Evolutionary conservation across 2,113 vertebrate genomes (phyloP).

Genomic region (Sylvia atricapilla): DNA sequence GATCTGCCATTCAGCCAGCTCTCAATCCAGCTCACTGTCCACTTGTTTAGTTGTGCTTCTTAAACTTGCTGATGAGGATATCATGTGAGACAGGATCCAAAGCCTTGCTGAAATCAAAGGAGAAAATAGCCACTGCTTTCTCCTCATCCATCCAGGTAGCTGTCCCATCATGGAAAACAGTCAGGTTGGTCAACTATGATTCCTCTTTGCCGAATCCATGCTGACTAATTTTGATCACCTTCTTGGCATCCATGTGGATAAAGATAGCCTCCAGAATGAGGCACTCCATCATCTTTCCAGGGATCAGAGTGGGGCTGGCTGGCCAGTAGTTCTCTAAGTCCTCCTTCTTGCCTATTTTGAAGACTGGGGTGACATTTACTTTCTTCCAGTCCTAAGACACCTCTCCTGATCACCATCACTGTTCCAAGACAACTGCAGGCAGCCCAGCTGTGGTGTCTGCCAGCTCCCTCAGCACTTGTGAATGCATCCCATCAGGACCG

Average conservation of each 20-base stretch:
- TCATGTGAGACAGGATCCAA: neutral
- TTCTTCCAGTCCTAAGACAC: neutral
- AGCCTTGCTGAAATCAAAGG: neutral
- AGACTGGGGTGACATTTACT: neutral
- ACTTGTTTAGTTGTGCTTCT: accelerated
- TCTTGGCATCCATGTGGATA: neutral
- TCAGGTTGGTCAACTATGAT: neutral
- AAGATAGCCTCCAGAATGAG: neutral
- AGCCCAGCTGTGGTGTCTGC: neutral
- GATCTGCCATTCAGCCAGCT: neutral
- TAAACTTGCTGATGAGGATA: neutral
- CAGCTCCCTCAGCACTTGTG: neutral
- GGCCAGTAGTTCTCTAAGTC: neutral
- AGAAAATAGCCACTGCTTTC: neutral
- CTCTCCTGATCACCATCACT: neutral
- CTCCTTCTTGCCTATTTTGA: neutral
- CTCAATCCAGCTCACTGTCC: neutral
- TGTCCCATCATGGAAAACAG: neutral
- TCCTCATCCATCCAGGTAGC: neutral
- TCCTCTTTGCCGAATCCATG: neutral
- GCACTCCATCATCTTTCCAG: neutral
- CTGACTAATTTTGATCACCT: neutral
- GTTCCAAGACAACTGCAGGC: neutral
- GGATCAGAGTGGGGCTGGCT: neutral
- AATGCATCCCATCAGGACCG: neutral